Percentiles rank a stretch among this genome's conserved stretches.
phyloP scores from a whole-genome alignment of 2,888 invertebrate species.

The Fabriciana adippe region DNA sequence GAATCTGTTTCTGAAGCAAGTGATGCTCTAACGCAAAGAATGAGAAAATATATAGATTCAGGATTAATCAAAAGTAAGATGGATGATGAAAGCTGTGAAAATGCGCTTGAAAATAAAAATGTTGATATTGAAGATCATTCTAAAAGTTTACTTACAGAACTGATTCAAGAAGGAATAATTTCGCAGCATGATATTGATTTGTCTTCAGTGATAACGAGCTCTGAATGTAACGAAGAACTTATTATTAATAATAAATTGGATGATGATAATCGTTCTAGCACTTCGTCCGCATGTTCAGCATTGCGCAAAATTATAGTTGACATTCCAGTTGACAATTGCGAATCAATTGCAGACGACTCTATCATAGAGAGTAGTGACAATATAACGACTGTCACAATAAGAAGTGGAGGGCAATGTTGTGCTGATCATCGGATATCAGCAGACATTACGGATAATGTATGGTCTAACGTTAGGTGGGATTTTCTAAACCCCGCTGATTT shows the following conservation, averaged over 20 bases:
- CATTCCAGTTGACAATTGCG: conserved; percentile 68
- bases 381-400: conserved; percentile 69
- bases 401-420: conserved; percentile 70
- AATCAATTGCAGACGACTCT: conserved; percentile 63
- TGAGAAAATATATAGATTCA: conserved; percentile 77
- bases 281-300: conserved; percentile 59
- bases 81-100: conserved; percentile 50
- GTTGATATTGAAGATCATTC: conserved; percentile 54
- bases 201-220: conserved; percentile 64
- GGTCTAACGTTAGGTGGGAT: conserved; percentile 77
- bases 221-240: conserved; percentile 61
- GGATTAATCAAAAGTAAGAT: conserved; percentile 66
- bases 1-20: conserved; percentile 78
- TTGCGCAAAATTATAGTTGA: conserved; percentile 71
- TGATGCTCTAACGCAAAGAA: conserved; percentile 72
- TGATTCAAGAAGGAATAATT: conserved; percentile 74
- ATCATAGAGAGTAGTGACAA: conserved; percentile 66
- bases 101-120: conserved; percentile 21
- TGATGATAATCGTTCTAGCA: conserved; percentile 63
- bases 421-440: conserved; percentile 76
- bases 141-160: conserved; percentile 71
- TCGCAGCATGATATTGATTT: conserved; percentile 73
- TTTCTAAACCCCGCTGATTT: conserved; percentile 75
- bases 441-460: conserved; percentile 72
- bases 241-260: conserved; percentile 59